A percentile compares a stretch with the other conserved stretches of the same genome.
Evolutionary conservation across 2,113 vertebrate species (phyloP).

Genomic region (Lamprotornis superbus): DNA sequence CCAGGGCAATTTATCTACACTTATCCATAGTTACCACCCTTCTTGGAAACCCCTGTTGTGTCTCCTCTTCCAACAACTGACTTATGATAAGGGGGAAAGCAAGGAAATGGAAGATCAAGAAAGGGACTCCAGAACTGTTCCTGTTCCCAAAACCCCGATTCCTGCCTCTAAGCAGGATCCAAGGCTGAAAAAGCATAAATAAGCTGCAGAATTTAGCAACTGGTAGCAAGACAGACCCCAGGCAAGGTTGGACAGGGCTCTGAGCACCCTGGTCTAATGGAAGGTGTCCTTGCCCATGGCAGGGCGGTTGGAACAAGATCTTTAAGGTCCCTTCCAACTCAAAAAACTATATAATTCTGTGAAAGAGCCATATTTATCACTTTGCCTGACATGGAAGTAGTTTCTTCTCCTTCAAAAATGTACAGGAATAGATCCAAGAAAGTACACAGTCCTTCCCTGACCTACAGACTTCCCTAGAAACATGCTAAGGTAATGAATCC

Average conservation of each 20-base stretch:
- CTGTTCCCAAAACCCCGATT: background rate
- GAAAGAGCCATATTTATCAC: background rate
- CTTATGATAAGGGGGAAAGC: background rate
- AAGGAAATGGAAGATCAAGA: background rate
- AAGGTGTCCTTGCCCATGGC: background rate
- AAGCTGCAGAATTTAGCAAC: background rate
- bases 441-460: background rate
- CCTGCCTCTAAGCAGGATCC: background rate
- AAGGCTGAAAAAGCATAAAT: background rate
- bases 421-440: background rate
- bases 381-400: background rate
- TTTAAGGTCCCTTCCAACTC: background rate
- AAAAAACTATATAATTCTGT: background rate
- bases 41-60: background rate
- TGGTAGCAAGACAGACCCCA: background rate
- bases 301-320: rapidly evolving
- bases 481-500: background rate
- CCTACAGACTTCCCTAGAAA: background rate
- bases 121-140: background rate
- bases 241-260: background rate
- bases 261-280: background rate
- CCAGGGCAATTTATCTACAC: background rate
- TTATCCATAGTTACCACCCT: background rate
- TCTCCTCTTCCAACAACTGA: background rate
- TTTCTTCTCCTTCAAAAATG: background rate